Evolutionary conservation across 37 sponge, comb jelly and placozoan species (phyloP).

Genomic region (Lycopodina hypogea): DNA sequence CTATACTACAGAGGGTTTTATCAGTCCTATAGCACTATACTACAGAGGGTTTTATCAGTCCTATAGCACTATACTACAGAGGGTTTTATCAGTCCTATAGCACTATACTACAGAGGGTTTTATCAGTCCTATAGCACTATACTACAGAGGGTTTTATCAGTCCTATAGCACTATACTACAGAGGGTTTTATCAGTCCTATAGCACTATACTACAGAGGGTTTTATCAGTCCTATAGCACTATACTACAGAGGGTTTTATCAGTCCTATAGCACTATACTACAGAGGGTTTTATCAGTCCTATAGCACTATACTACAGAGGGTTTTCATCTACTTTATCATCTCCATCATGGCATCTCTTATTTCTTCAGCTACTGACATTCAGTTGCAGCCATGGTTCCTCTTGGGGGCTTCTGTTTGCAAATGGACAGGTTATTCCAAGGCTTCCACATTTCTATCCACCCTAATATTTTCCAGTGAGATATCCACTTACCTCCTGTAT

Average conservation of each 20-base stretch:
- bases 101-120: neutral
- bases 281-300: neutral
- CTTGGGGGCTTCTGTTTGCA: neutral
- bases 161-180: too few relatives aligned
- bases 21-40: too few relatives aligned
- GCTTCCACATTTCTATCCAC: neutral
- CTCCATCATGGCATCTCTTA: neutral
- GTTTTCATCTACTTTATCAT: constrained; percentile 10
- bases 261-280: too few relatives aligned
- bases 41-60: neutral
- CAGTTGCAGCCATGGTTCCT: neutral
- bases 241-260: neutral
- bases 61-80: too few relatives aligned
- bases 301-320: neutral
- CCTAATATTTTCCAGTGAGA: neutral
- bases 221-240: too few relatives aligned
- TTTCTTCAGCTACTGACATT: neutral
- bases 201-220: neutral
- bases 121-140: too few relatives aligned
- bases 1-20: neutral
- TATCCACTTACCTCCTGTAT: neutral
- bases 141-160: neutral
- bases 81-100: neutral
- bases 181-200: neutral
- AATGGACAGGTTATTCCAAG: neutral